Conservation (phyloP, 2,113 vertebrate genomes). For the Peucedramus taeniatus region DNA sequence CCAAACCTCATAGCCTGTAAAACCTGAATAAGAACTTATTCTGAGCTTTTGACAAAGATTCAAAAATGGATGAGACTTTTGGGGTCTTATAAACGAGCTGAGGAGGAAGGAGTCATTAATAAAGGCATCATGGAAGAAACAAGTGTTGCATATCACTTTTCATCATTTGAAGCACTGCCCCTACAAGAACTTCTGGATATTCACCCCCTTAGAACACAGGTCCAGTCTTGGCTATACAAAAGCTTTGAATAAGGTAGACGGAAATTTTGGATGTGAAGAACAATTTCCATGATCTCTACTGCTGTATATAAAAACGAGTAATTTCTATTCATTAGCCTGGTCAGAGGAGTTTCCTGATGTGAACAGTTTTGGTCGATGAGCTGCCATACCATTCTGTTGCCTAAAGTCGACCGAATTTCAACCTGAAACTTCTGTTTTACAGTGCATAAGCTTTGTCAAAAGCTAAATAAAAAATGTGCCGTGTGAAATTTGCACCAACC, state of each 20-base stretch:
- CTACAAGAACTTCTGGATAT: background rate
- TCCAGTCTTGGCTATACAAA: background rate
- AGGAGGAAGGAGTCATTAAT: background rate
- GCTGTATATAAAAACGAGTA: rapidly evolving
- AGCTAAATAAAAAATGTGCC: background rate
- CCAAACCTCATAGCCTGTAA: background rate
- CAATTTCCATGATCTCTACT: background rate
- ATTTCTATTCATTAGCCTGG: background rate
- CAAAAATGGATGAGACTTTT: background rate
- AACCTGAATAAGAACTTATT: background rate
- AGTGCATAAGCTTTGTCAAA: rapidly evolving
- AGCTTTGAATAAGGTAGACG: background rate
- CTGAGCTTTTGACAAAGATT: background rate
- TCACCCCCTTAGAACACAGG: background rate
- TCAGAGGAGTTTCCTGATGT: background rate
- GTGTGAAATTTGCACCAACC: background rate
- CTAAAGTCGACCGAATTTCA: background rate
- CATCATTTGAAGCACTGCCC: background rate
- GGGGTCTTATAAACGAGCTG: background rate
- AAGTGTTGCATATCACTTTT: background rate
- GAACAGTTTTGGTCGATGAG: background rate
- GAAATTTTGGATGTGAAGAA: background rate
- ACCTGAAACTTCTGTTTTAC: background rate
- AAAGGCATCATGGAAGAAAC: background rate
- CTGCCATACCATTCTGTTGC: background rate